Conservation (phyloP, 2,888 invertebrate genomes). For the Cerceris ruficornis region DNA sequence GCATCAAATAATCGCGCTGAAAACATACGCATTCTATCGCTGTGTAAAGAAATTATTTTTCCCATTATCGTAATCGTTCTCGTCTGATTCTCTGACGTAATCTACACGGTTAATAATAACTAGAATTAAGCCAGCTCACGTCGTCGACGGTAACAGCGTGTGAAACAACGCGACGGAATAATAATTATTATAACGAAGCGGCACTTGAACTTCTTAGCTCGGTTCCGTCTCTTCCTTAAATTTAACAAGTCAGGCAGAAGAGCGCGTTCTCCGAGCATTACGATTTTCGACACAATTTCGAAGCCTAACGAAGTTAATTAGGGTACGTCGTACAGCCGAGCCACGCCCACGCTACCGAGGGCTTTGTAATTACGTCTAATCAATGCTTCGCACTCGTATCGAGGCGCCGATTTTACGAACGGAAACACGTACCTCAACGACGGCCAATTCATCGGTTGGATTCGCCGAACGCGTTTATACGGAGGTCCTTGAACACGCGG, state of each 20-base stretch:
- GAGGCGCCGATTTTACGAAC: conserved; percentile 41
- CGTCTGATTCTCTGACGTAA: too few species aligned
- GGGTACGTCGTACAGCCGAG: conserved; percentile 13
- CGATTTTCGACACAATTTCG: conserved; percentile 38
- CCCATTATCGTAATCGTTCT: too few species aligned
- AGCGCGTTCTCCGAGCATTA: conserved; percentile 5
- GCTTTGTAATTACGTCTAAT: conserved; percentile 36
- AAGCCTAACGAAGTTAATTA: conserved; percentile 58
- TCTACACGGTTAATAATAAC: too few species aligned
- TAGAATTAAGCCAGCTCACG: too few species aligned
- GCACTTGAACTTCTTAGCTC: too few species aligned
- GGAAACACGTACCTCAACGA: conserved; percentile 53
- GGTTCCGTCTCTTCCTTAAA: background rate
- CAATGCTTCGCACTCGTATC: conserved; percentile 17
- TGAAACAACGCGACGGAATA: too few species aligned
- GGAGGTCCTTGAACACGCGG: conserved; percentile 40
- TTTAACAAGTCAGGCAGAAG: background rate
- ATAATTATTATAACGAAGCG: too few species aligned
- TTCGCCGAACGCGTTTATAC: conserved; percentile 15
- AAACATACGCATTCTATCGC: too few species aligned
- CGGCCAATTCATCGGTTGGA: conserved; percentile 41
- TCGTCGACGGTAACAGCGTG: too few species aligned
- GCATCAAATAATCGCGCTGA: too few species aligned
- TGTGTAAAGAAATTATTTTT: too few species aligned
- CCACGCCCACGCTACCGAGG: conserved; percentile 43